Evolutionary conservation across 2,797 vertebrate genomes (phyloP).

Genomic region (Falco cherrug): DNA sequence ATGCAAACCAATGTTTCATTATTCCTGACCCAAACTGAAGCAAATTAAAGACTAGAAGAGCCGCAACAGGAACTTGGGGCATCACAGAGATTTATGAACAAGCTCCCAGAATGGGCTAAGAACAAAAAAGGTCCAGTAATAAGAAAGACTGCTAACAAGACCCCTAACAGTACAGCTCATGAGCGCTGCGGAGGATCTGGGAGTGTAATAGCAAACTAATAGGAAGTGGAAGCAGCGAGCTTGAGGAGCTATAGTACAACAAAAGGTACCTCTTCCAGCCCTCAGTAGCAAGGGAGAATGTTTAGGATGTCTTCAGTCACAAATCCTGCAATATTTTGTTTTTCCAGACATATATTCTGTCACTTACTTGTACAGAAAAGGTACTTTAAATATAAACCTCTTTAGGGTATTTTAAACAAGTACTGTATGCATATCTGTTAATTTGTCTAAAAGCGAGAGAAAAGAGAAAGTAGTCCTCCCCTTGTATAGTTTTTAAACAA

Average conservation of each 20-base stretch:
- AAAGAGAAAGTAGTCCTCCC: neutral
- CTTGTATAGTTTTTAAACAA: neutral
- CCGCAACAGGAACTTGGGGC: neutral
- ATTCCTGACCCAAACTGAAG: neutral
- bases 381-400: neutral
- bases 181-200: neutral
- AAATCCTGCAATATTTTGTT: neutral
- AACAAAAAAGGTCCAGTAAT: neutral
- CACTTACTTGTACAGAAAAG: neutral
- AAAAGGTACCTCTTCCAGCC: neutral
- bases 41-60: neutral
- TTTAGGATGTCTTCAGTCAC: neutral
- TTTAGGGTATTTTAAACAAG: neutral
- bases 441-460: neutral
- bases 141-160: neutral
- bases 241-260: neutral
- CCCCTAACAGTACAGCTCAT: neutral
- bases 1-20: neutral
- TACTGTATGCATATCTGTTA: neutral
- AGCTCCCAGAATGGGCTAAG: neutral
- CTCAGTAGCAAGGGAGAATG: neutral
- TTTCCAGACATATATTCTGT: neutral
- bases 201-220: fast-evolving
- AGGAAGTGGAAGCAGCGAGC: neutral
- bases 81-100: neutral